phyloP scores from a whole-genome alignment of 2,888 invertebrate genomes.

The Dynastes hyllus region DNA sequence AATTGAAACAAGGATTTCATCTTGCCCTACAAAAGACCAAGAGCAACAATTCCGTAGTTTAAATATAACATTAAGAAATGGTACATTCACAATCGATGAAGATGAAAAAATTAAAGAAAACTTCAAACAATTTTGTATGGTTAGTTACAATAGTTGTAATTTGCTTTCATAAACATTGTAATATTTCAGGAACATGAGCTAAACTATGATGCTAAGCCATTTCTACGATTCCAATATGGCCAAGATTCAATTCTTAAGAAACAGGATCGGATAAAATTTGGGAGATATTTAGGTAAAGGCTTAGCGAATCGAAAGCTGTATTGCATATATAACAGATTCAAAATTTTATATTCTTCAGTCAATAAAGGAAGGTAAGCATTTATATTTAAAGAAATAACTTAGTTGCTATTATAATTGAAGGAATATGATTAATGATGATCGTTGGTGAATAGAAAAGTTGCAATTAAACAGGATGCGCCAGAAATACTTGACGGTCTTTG shows the following conservation, averaged over 20 bases:
- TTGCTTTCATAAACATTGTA: not conserved
- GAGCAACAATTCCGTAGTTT: slow-evolving; percentile 5
- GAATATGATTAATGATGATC: no score
- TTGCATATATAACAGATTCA: slow-evolving; percentile 45
- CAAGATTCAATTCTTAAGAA: slow-evolving; percentile 1
- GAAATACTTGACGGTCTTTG: no score
- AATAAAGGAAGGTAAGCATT: slow-evolving; percentile 39
- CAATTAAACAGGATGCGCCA: no score
- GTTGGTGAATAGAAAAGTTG: no score
- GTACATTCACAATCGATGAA: slow-evolving; percentile 29
- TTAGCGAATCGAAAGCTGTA: slow-evolving; percentile 30
- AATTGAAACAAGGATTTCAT: slow-evolving; percentile 44
- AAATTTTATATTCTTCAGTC: slow-evolving; percentile 9
- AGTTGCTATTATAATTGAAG: no score
- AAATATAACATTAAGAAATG: slow-evolving; percentile 24
- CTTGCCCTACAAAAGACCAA: slow-evolving; percentile 21
- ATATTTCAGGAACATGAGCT: slow-evolving; percentile 38
- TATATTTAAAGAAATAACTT: no score
- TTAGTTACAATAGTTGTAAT: slow-evolving; percentile 2
- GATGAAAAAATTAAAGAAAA: slow-evolving; percentile 39
- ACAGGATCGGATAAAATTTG: slow-evolving; percentile 31
- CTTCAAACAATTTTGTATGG: slow-evolving; percentile 44
- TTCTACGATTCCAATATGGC: slow-evolving; percentile 33
- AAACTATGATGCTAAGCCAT: slow-evolving; percentile 40
- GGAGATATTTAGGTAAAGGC: slow-evolving; percentile 40